phyloP scores from a whole-genome alignment of 2,113 vertebrate genomes.

The Rhadina sibilatrix region DNA sequence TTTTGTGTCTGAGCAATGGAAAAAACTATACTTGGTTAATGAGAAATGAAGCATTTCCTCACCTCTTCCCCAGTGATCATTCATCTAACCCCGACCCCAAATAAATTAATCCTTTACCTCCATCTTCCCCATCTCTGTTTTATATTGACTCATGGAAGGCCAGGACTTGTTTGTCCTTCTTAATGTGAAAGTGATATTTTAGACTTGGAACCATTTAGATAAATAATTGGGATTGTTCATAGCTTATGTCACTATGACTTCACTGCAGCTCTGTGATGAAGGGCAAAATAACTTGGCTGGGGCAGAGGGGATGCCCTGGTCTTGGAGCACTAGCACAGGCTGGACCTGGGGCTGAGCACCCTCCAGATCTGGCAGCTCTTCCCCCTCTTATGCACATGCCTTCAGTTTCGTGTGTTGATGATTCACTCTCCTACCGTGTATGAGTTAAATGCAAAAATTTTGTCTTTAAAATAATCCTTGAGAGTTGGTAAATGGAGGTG shows the following conservation, averaged over 20 bases:
- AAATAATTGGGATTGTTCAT: background rate
- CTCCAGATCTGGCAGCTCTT: background rate
- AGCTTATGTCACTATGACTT: background rate
- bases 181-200: background rate
- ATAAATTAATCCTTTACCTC: background rate
- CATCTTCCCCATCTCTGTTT: background rate
- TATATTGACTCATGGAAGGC: background rate
- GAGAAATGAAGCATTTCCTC: background rate
- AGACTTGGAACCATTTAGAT: background rate
- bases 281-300: background rate
- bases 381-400: accelerated
- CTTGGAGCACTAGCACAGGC: background rate
- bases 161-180: background rate
- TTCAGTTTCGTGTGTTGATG: background rate
- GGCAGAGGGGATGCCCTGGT: background rate
- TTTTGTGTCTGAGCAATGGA: background rate
- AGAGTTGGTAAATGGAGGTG: background rate
- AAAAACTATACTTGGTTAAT: background rate
- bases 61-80: background rate
- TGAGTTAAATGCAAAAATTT: background rate
- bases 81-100: background rate
- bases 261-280: background rate
- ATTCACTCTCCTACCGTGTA: background rate
- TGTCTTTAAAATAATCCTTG: background rate
- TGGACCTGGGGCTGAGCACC: background rate